Evolutionary conservation across 1,140 invertebrate genomes (phyloP).

Genomic region (Apis mellifera): Amel_HAv3.1 CM009942.2:9832001-9832500

Average conservation of each 20-base stretch:
- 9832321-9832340: conserved; percentile 63
- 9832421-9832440: conserved; percentile 12
- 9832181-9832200: conserved; percentile 35
- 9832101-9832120: too few species aligned
- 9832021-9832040: neutral
- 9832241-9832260: conserved; percentile 51
- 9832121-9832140: neutral
- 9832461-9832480: conserved; percentile 22
- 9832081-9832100: too few species aligned
- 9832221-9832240: conserved; percentile 48
- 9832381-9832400: conserved; percentile 5
- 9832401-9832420: conserved; percentile 64
- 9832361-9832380: neutral
- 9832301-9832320: conserved; percentile 60
- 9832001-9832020: too few species aligned
- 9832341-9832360: conserved; percentile 39
- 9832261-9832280: conserved; percentile 46
- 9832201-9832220: conserved; percentile 45
- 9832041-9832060: neutral
- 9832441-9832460: neutral
- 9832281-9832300: conserved; percentile 44
- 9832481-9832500: conserved; percentile 53
- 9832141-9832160: neutral
- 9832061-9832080: neutral
- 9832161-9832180: conserved; percentile 37